Base-by-base conservation (phyloP, 1,140 invertebrate species). In the Drosophila burlai region DNA sequence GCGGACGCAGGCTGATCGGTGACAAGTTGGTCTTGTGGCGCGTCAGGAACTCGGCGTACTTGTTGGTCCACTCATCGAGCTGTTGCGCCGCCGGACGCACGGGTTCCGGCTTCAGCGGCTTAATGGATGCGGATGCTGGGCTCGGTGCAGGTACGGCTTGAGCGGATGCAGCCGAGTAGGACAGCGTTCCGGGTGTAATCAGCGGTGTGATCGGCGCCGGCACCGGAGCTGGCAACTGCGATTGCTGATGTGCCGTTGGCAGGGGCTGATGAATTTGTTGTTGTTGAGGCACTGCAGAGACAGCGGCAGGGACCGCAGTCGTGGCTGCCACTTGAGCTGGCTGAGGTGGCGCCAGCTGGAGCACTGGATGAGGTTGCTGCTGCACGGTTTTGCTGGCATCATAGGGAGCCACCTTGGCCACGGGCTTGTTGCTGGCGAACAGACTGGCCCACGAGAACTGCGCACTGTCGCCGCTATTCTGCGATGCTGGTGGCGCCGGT, bases 1-100 rank as follows among this genome's bases (percentile, higher is more conserved):
- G 95, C 1, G 98, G 98, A 84, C 96, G 94, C 18, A 98, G 93
- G 61, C 96, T 95, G 16, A 97, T 94, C 2, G 95, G 94, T 59
- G 95, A 94, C 91, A 97, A 95, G 82, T 97, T 96, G 80, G 97
- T 94, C 81, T 95, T 94, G 90, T 97, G 96, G 77, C 94, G 95
- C 1, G 94, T 92, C 61, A 97, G 93, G 93, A 96, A 96, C 92
- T 97, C 96, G 95, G 93, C 81, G 94, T 95, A 87, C 76, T 93
- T 92, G 31, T 82, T 74, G 29, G 92, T 90, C 76, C 83, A 93
- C 71, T 93, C 92, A 49, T 93, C 91, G 11, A 92, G 55, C 29
- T 92, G 90, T 31, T 69, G 65, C 16, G 77, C 34, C 6, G 67
- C 34, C 11, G 67, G 38, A 74, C 85, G 81, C 29, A 26, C 7